Percentiles rank a stretch among this genome's conserved stretches.
Conservation (phyloP, 1,140 invertebrate genomes). For the Apis laboriosa region DNA sequence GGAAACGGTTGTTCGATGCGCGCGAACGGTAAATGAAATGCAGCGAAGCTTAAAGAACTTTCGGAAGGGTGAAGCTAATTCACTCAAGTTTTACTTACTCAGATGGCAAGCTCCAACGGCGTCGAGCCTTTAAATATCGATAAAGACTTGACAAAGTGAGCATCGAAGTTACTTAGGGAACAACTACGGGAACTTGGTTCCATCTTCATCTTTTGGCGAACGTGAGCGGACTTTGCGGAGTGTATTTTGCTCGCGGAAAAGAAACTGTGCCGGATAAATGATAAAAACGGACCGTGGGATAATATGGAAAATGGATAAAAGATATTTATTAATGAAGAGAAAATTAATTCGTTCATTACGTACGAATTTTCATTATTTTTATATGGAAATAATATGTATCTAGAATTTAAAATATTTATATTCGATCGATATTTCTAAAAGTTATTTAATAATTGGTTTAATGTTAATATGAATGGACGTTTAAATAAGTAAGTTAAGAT, state of each 20-base stretch:
- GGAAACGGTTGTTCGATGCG: neutral
- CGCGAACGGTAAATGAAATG: conserved; percentile 35
- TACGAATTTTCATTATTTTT: too few species aligned
- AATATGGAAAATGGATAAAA: neutral
- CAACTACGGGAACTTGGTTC: conserved; percentile 38
- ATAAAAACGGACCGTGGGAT: neutral
- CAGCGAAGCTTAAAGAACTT: conserved; percentile 48
- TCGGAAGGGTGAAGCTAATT: conserved; percentile 46
- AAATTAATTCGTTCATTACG: too few species aligned
- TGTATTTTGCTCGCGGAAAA: conserved; percentile 8
- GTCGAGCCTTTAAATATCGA: conserved; percentile 48
- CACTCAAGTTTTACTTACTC: conserved; percentile 55
- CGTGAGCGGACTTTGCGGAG: neutral
- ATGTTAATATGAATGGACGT: too few species aligned
- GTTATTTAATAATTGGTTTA: too few species aligned
- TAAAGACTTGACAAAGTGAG: conserved; percentile 54
- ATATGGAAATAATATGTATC: too few species aligned
- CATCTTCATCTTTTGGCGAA: conserved; percentile 26
- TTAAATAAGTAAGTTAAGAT: too few species aligned
- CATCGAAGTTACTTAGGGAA: conserved; percentile 41
- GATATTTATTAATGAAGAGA: too few species aligned
- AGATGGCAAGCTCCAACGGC: conserved; percentile 23
- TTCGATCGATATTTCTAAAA: too few species aligned
- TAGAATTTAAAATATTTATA: too few species aligned
- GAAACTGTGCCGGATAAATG: neutral